Evolutionary conservation across 2,888 invertebrate genomes (phyloP).

Genomic region (Melinaea menophilus): DNA sequence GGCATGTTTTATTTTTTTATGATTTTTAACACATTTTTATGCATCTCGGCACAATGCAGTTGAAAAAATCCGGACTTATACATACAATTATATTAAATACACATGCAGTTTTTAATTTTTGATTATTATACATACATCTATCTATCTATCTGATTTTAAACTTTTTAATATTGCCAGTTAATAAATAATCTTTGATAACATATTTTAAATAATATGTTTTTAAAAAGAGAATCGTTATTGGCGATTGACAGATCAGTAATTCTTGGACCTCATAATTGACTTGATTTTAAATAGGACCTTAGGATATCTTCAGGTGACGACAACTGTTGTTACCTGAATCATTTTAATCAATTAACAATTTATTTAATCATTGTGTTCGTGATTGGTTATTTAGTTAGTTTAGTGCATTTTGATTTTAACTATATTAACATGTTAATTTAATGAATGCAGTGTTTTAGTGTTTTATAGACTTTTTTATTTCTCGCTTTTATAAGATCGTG

Average conservation of each 20-base stretch:
- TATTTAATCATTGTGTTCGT: conserved; percentile 55
- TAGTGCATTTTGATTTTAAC: conserved; percentile 74
- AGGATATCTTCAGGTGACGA: conserved; percentile 31
- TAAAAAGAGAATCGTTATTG: conserved; percentile 40
- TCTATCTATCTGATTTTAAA: conserved; percentile 29
- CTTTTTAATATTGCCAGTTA: conserved; percentile 41
- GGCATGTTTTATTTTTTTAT: conserved; percentile 74
- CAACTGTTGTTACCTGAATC: conserved; percentile 35
- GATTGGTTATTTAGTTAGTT: conserved; percentile 50
- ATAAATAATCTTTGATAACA: conserved; percentile 49
- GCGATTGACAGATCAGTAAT: conserved; percentile 45
- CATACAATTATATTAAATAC: conserved; percentile 41
- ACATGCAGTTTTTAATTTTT: conserved; percentile 59
- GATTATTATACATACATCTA: conserved; percentile 43
- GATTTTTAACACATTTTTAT: conserved; percentile 57
- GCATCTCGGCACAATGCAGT: conserved; percentile 44
- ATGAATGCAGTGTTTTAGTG: conserved; percentile 52
- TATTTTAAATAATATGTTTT: conserved; percentile 68
- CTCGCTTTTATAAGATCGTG: conserved; percentile 38
- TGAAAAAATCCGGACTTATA: conserved; percentile 42
- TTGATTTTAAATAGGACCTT: conserved; percentile 64
- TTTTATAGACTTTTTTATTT: conserved; percentile 41
- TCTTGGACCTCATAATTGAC: conserved; percentile 58
- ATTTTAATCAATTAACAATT: conserved; percentile 74
- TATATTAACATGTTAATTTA: conserved; percentile 72